Evolutionary conservation across 2,888 invertebrate genomes (phyloP).

Genomic region (Lottia gigantea): DNA sequence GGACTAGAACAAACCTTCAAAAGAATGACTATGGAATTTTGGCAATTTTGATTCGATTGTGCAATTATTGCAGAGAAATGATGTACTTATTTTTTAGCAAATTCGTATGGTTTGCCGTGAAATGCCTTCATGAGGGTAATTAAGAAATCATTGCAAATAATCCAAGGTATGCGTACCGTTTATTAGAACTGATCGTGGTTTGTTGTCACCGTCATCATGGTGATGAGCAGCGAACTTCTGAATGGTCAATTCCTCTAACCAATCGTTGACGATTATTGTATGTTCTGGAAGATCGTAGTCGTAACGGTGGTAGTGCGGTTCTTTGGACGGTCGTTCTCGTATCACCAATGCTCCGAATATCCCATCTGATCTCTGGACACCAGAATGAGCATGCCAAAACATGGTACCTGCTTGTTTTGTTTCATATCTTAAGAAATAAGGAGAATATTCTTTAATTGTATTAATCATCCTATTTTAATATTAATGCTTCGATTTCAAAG

Average conservation of each 20-base stretch:
- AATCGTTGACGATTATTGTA: constrained; percentile 86
- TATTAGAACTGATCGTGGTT: constrained; percentile 82
- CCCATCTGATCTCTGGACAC: constrained; percentile 59
- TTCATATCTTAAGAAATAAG: constrained; percentile 43
- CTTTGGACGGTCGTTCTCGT: constrained; percentile 76
- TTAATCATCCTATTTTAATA: no score
- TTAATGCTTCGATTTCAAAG: no score
- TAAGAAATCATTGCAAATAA: no score
- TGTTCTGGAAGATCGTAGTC: constrained; percentile 91
- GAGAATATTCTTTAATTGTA: no score
- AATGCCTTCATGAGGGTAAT: no score
- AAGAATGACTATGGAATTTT: neutral
- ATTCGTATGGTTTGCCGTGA: no score
- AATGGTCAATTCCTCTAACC: constrained; percentile 79
- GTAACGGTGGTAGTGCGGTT: constrained; percentile 87
- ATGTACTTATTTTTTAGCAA: no score
- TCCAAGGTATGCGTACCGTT: constrained; percentile 82
- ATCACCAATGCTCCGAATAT: constrained; percentile 56
- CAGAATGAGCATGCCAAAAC: constrained; percentile 62
- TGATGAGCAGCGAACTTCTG: constrained; percentile 85
- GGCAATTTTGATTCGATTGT: no score
- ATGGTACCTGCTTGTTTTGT: constrained; percentile 55
- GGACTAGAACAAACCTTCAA: no score
- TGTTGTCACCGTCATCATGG: constrained; percentile 84
- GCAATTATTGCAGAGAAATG: no score